Base-by-base conservation (phyloP, 2,797 vertebrate species). In the Xenopus petersii region DNA sequence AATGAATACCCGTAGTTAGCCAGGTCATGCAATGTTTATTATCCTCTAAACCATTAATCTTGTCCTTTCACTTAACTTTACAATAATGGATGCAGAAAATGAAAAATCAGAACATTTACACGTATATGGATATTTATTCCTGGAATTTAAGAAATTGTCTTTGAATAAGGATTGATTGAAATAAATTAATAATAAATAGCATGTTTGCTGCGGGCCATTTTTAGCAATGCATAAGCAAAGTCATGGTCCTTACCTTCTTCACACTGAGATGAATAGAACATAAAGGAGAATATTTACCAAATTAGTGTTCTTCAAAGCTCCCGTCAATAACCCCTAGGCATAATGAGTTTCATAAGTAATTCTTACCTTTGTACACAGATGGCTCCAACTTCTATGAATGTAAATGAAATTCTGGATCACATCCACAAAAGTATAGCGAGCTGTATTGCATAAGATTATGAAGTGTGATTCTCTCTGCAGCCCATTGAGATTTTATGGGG, bases 291-390 rank as follows among this genome's bases (percentile, higher is more conserved):
- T 49, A 42, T 74, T 51, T 67, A 47, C 56, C 59, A 15, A 74
- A 74, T 60, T 60, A 16, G 46, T 51, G 33, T 64, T 74, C 21
- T 67, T 59, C 58, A 67, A 61, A 64, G 51, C 67, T 67, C 46
- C 26, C 65, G 46, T 74, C 49, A 47, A 2, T 67, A 56, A 61
- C 33, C 46, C n/a, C 64, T 47, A 24, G 58, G 47, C 48, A 63
- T 65, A 62, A 26, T 15, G 56, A 51, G 55, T 59, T 59, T 73
- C 16, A 64, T 36, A 51, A 59, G 42, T 59, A 66, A 59, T 66
- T 66, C 63, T 62, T 58, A 58, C 56, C 42, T 51, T 58, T 54
- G 49, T 60, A 56, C 70, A 58, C 21, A 51, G 61, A 64, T 58
- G 42, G 36, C 10, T 60, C 58, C 6, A 30, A 47, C 54, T 26